These are phyloP conservation scores for Melanostigma gelatinosum DNA, from an alignment of 2,113 vertebrate genomes.

Conservation along the genomic window DNA sequence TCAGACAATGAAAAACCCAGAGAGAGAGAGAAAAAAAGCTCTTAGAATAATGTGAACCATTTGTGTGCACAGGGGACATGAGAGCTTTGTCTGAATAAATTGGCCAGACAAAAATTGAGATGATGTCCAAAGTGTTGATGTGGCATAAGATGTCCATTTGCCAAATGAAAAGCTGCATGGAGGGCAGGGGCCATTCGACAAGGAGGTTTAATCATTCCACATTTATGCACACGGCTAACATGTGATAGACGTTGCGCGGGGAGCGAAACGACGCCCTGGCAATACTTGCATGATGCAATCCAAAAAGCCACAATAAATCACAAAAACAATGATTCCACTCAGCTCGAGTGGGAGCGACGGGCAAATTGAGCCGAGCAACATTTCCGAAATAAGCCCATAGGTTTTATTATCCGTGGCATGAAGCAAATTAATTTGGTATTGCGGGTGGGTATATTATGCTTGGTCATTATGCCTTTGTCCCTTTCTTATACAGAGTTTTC, in stretches of 20 bases:
- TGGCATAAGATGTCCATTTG: slow-evolving; percentile 58
- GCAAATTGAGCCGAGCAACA: slow-evolving; percentile 15
- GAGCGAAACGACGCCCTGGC: slow-evolving; percentile 26
- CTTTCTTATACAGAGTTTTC: slow-evolving; percentile 41
- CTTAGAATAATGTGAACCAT: slow-evolving; percentile 79
- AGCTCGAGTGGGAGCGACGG: slow-evolving; percentile 48
- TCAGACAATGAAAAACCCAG: slow-evolving; percentile 71
- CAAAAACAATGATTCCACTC: slow-evolving; percentile 52
- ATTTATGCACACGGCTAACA: slow-evolving; percentile 39
- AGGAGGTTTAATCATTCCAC: slow-evolving; percentile 36
- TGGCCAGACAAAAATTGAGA: slow-evolving; percentile 58
- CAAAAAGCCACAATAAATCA: slow-evolving; percentile 53
- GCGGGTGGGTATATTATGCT: slow-evolving; percentile 24
- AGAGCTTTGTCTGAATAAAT: slow-evolving; percentile 72
- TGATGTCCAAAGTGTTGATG: slow-evolving; percentile 63
- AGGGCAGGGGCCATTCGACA: slow-evolving; percentile 31
- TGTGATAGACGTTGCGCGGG: slow-evolving; percentile 27
- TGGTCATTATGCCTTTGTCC: slow-evolving; percentile 46
- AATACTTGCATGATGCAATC: slow-evolving; percentile 52
- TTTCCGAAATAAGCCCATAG: slow-evolving; percentile 43
- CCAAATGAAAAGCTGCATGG: slow-evolving; percentile 53
- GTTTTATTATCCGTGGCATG: slow-evolving; percentile 39
- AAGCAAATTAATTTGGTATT: slow-evolving; percentile 39
- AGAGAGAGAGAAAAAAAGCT: slow-evolving; percentile 33
- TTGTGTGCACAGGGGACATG: slow-evolving; percentile 65